Evolutionary conservation across 2,797 vertebrate species (phyloP), one percentile per base, ranked within the genome.

Genomic region (Caiman crocodilus): DNA sequence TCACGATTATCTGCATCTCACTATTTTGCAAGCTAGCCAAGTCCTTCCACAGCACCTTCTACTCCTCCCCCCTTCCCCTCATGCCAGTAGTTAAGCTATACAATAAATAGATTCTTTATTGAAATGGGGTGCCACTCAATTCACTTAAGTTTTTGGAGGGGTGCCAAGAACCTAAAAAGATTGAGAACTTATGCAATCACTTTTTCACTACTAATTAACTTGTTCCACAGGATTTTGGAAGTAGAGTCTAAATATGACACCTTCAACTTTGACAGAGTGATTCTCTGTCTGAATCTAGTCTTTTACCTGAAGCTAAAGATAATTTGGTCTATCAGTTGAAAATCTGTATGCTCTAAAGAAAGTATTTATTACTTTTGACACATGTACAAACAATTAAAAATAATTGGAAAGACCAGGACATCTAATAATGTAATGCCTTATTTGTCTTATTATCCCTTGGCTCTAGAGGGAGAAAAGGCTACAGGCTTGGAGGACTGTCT

Each of bases 231-330:
- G 84, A 73, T 0, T 0, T 78, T 88, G 56, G 58, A 75, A 74
- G 14, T 50, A 21, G 78, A 90, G 55, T 59, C 32, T 71, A 74
- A 90, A 67, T 78, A 85, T 57, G 56, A 20, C 18, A 84, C 21
- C 32, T 23, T 88, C 71, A 92, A 7, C 76, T 80, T 94, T 73
- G 67, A 73, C 67, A 69, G n/a, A 92, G 58, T 91, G n/a, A 58
- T 91, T 89, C 60, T 86, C 82, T 26, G 42, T 21, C 91, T 89
- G 58, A 61, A 35, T 92, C 81, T 42, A 42, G 86, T 74, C 13
- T 81, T 88, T 78, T 84, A 58, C 80, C 14, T 92, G 10, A 2
- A 64, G 21, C 61, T 63, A 63, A 67, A 88, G 74, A 6, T 64
- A 92, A 60, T 17, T 84, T 69, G 67, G 57, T 42, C 25, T 86